phyloP scores from a whole-genome alignment of 2,113 vertebrate genomes.

The Petrocephalus microphthalmus region DNA sequence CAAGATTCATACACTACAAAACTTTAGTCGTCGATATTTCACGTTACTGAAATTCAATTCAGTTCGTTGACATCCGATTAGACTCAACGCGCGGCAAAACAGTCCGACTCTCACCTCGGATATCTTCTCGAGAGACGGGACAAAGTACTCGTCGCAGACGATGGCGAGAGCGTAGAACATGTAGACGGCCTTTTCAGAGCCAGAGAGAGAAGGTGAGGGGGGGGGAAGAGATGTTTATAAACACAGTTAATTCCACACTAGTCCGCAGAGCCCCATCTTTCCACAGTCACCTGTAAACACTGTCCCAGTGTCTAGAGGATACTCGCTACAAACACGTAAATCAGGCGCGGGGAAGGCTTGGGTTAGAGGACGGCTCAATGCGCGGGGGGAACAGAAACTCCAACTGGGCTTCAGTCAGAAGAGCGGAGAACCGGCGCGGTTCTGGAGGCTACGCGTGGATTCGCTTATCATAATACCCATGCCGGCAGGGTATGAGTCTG shows the following conservation, averaged over 20 bases:
- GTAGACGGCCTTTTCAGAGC: slow-evolving; percentile 59
- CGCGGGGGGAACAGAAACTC: not conserved
- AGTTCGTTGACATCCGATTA: too few species aligned
- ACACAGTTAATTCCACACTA: not conserved
- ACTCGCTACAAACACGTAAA: not conserved
- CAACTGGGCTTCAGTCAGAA: not conserved
- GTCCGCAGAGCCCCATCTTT: not conserved
- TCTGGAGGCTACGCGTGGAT: not conserved
- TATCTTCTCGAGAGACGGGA: slow-evolving; percentile 69
- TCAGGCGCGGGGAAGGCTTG: not conserved
- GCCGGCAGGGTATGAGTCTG: not conserved
- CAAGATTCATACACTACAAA: not conserved
- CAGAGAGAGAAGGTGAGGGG: not conserved
- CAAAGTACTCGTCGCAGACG: slow-evolving; percentile 69
- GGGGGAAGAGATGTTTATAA: not conserved
- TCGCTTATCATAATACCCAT: not conserved
- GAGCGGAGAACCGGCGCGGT: not conserved
- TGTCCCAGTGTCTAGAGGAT: not conserved
- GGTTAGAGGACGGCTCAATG: not conserved
- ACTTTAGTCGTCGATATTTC: not conserved
- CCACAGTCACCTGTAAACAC: slow-evolving; percentile 4
- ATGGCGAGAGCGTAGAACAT: slow-evolving; percentile 70
- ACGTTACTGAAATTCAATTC: not conserved
- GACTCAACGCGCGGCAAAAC: not conserved
- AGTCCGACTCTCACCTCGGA: slow-evolving; percentile 55